Base-by-base conservation (phyloP, 2,888 invertebrate genomes). In the Agelastica alni region DNA sequence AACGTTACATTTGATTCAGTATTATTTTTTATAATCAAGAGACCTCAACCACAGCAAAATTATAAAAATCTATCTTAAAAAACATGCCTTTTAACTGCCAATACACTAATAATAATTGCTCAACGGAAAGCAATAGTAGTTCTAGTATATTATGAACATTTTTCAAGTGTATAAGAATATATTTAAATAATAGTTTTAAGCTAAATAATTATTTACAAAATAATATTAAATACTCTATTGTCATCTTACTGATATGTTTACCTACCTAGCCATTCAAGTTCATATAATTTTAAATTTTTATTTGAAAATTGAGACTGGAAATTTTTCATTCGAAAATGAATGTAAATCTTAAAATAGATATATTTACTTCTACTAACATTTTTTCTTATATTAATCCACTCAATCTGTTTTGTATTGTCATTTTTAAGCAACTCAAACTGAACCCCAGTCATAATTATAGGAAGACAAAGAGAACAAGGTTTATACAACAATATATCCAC, bases 341-440 rank as follows among this genome's bases (percentile, higher is more conserved):
- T 49, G 34, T 45, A 41, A 54, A 53, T 49, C 43, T 53, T 55
- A 57, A 46, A 49, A 39, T 48, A 59, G 51, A 42, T 44, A 58
- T 51, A 54, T 39, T 30, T 39, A 48, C 22, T 20, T 48, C 48
- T 44, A 53, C 53, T 55, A 59, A 57, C 51, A 58, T 41, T 51
- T n/a, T n/a, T 55, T 58, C 51, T 44, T 58, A 58, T 54, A 55
- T 55, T 53, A 56, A 53, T 59, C 58, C 58, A 59, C 58, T 52
- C 65, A 54, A 58, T 61, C 62, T 58, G 57, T 37, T 55, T 53
- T 47, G 60, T 67, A 64, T 67, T 66, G 67, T 67, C 65, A 59
- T 61, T 65, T 63, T 60, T 61, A 64, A 62, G 62, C 60, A 63
- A 61, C 56, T 59, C 53, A 57, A 60, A 63, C 64, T 61, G 65